Base-by-base conservation (phyloP, 2,888 invertebrate species). In the Clunio marinus region DNA sequence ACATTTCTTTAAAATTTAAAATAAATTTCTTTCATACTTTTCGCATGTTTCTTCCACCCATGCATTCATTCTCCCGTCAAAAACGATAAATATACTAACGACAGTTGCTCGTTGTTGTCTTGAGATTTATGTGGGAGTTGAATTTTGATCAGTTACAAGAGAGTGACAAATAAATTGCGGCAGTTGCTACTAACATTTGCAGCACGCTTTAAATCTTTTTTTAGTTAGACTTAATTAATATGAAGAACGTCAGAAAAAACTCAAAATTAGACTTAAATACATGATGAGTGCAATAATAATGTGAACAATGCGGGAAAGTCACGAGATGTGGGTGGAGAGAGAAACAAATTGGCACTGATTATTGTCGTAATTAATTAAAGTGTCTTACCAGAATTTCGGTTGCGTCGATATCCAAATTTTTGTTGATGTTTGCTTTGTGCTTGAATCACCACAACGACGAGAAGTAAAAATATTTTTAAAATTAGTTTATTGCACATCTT, bases 401-500 rank as follows among this genome's bases (percentile, higher is more conserved):
- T 66, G 15, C 46, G 55, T 10, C 66, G 66, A 20, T 24, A 24
- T 27, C 27, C 46, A 2, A 51, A 51, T 51, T 51, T 17, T 17
- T 35, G 25, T 10, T 63, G 63, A 22, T 66, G 66, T 35, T 66
- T 66, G 35, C 66, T 10, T 13, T 66, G 66, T 32, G 55, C 66
- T 66, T 51, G 66, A 20, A n/a, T 63, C 25, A 15, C 17, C n/a
- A 35, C 51, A 15, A 17, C 63, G 22, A 24, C 45, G 28, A 66
- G 28, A 35, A 66, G 35, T 45, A 65, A 46, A 55, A 66, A n/a
- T 20, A 66, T 22, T 55, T 46, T 65, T 10, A 55, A 28, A 28
- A 55, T 8, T 46, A 15, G 20, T 45, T 55, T 66, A 55, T 66
- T 66, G 66, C 66, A 66, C 66, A 66, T 66, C 55, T 66, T 45